A percentile compares a stretch with the other conserved stretches of the same genome.
These are phyloP conservation scores for Chaenodraco wilsoni DNA, from an alignment of 2,797 vertebrate genomes.

Conservation along the genomic window DNA sequence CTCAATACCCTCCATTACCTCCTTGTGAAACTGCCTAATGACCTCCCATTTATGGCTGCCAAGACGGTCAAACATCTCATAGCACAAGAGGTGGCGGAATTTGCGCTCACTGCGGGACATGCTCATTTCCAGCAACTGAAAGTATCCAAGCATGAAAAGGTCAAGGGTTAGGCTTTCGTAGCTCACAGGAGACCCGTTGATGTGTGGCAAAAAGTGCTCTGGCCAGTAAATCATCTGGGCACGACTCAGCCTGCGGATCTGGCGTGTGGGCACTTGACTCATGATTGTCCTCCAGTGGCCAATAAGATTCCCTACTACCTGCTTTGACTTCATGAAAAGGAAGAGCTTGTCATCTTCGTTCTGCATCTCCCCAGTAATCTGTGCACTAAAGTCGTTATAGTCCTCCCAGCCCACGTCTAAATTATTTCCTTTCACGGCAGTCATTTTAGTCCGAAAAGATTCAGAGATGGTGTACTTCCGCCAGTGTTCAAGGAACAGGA, in stretches of 20 bases:
- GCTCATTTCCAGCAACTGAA: slow-evolving; percentile 96
- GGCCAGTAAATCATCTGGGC: slow-evolving; percentile 94
- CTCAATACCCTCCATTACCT: slow-evolving; percentile 91
- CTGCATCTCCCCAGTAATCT: slow-evolving; percentile 65
- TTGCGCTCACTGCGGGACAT: slow-evolving; percentile 92
- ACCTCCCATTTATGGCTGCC: slow-evolving; percentile 92
- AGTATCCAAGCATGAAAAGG: slow-evolving; percentile 99
- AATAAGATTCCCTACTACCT: slow-evolving; percentile 89
- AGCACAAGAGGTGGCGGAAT: slow-evolving; percentile 96
- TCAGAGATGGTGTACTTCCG: slow-evolving; percentile 88
- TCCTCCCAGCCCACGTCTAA: slow-evolving; percentile 69
- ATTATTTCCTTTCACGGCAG: slow-evolving; percentile 62
- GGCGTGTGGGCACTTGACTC: slow-evolving; percentile 87
- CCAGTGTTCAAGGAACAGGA: slow-evolving; percentile 96
- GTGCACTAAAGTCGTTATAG: slow-evolving; percentile 63
- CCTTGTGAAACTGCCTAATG: slow-evolving; percentile 92
- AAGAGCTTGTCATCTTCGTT: slow-evolving; percentile 86
- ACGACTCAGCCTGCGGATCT: slow-evolving; percentile 86
- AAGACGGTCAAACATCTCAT: slow-evolving; percentile 97
- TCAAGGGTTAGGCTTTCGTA: slow-evolving; percentile 93
- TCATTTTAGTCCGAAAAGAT: slow-evolving; percentile 76
- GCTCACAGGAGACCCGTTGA: slow-evolving; percentile 84
- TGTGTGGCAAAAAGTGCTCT: slow-evolving; percentile 92
- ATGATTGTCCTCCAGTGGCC: slow-evolving; percentile 92
- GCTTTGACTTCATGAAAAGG: slow-evolving; percentile 89